phyloP scores from a whole-genome alignment of 2,113 vertebrate species.

The Misgurnus mizolepis region DNA sequence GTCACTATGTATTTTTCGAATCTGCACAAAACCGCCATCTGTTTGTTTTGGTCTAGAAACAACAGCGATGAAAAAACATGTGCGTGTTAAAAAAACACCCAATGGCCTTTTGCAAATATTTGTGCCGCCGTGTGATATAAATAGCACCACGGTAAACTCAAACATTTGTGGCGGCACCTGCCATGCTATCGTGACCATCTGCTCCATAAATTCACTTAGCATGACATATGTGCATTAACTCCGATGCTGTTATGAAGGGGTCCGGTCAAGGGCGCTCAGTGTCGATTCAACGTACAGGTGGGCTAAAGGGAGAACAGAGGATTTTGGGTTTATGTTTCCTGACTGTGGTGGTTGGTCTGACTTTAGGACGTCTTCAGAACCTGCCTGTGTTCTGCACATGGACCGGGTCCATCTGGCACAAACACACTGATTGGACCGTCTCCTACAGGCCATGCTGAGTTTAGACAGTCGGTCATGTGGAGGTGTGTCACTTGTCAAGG shows the following conservation, averaged over 20 bases:
- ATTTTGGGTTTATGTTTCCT: background rate
- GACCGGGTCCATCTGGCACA: slow-evolving; percentile 71
- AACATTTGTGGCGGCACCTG: slow-evolving; percentile 81
- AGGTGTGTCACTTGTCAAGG: slow-evolving; percentile 60
- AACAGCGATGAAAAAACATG: slow-evolving; percentile 30
- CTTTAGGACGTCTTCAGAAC: slow-evolving; percentile 58
- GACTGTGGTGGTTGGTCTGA: slow-evolving; percentile 43
- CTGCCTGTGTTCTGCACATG: slow-evolving; percentile 63
- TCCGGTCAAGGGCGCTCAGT: slow-evolving; percentile 45
- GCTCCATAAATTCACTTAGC: slow-evolving; percentile 71
- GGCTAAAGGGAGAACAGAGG: slow-evolving; percentile 40
- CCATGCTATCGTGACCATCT: slow-evolving; percentile 74
- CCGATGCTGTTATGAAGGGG: slow-evolving; percentile 67
- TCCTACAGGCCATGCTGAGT: slow-evolving; percentile 54
- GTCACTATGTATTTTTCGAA: slow-evolving; percentile 32
- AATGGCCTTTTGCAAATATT: slow-evolving; percentile 73
- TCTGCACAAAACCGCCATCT: slow-evolving; percentile 64
- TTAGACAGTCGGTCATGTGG: slow-evolving; percentile 32
- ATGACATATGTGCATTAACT: slow-evolving; percentile 75
- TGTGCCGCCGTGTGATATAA: slow-evolving; percentile 75
- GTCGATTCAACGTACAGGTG: slow-evolving; percentile 53
- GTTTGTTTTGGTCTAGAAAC: slow-evolving; percentile 57
- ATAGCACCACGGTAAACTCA: slow-evolving; percentile 73
- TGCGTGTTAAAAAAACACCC: slow-evolving; percentile 61
- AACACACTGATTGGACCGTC: slow-evolving; percentile 57